These are phyloP conservation scores for Geodia barretti DNA, from an alignment of 37 sponge, comb jelly and placozoan genomes.

Conservation along the genomic window DNA sequence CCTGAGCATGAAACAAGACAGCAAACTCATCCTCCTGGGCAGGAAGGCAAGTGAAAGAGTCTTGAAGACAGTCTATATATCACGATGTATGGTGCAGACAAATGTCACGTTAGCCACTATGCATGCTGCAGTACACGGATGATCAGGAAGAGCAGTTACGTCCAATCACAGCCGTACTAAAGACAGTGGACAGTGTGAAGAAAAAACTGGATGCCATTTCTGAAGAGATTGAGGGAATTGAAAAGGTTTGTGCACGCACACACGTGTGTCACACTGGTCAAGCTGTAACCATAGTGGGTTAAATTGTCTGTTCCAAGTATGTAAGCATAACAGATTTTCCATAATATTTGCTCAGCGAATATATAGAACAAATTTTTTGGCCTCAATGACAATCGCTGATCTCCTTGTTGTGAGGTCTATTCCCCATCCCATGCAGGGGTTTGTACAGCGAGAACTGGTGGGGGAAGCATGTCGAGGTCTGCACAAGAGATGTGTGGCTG, in stretches of 20 bases:
- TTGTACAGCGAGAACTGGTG: constrained; percentile 34
- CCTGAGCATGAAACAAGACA: constrained; percentile 10
- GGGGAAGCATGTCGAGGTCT: constrained; percentile 34
- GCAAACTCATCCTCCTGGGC: constrained; percentile 33
- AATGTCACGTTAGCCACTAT: neutral
- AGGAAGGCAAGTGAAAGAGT: constrained; percentile 30
- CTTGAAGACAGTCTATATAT: too few species aligned
- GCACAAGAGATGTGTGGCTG: constrained; percentile 32
- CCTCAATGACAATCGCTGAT: neutral
- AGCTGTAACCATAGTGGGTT: too few species aligned
- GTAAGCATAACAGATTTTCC: too few species aligned
- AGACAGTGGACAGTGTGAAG: constrained; percentile 32
- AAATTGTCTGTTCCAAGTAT: too few species aligned
- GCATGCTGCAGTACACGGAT: neutral
- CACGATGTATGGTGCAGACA: neutral
- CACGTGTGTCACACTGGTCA: too few species aligned
- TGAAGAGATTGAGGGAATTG: constrained; percentile 45
- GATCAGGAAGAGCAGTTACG: constrained; percentile 14
- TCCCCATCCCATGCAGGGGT: constrained; percentile 13
- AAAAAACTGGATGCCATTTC: constrained; percentile 18
- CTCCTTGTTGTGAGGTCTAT: neutral
- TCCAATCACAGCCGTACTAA: neutral
- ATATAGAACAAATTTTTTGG: too few species aligned
- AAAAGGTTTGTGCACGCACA: constrained; percentile 54
- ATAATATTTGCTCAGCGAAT: too few species aligned